phyloP scores from a whole-genome alignment of 1,140 invertebrate species.

The Anthonomus grandis region DNA sequence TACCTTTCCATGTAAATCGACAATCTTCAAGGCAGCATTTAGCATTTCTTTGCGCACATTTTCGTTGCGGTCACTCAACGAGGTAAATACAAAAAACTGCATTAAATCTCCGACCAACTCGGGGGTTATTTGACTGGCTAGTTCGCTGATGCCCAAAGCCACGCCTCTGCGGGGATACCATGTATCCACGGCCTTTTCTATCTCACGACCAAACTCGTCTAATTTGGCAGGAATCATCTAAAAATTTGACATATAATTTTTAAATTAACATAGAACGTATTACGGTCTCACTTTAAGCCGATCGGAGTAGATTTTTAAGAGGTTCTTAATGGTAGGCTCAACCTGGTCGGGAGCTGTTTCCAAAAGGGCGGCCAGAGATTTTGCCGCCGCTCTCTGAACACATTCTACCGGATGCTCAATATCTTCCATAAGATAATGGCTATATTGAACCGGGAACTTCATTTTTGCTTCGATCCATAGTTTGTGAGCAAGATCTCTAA shows the following conservation, averaged over 20 bases:
- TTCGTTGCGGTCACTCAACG: slow-evolving; percentile 80
- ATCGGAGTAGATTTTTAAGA: slow-evolving; percentile 75
- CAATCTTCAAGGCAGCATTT: slow-evolving; percentile 84
- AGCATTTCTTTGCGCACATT: slow-evolving; percentile 92
- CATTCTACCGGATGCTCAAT: slow-evolving; percentile 74
- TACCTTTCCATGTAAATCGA: slow-evolving; percentile 79
- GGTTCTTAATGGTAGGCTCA: slow-evolving; percentile 57
- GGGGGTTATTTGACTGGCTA: slow-evolving; percentile 67
- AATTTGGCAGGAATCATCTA: slow-evolving; percentile 80
- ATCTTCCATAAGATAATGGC: slow-evolving; percentile 67
- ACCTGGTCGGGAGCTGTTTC: slow-evolving; percentile 54
- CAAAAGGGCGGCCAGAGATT: slow-evolving; percentile 70
- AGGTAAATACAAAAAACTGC: slow-evolving; percentile 81
- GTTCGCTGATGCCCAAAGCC: slow-evolving; percentile 72
- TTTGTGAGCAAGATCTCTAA: slow-evolving; percentile 60
- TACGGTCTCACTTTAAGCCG: slow-evolving; percentile 67
- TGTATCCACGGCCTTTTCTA: slow-evolving; percentile 79
- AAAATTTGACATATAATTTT: too few relatives aligned
- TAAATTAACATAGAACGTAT: too few relatives aligned
- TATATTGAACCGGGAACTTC: slow-evolving; percentile 56
- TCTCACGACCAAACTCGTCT: slow-evolving; percentile 88
- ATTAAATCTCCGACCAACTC: slow-evolving; percentile 69
- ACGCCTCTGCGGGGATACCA: slow-evolving; percentile 88
- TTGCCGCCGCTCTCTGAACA: slow-evolving; percentile 74
- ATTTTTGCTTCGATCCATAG: slow-evolving; percentile 66